Conservation (phyloP, 35 echinoderm and acorn worm species). For the Lytechinus pictus region DNA sequence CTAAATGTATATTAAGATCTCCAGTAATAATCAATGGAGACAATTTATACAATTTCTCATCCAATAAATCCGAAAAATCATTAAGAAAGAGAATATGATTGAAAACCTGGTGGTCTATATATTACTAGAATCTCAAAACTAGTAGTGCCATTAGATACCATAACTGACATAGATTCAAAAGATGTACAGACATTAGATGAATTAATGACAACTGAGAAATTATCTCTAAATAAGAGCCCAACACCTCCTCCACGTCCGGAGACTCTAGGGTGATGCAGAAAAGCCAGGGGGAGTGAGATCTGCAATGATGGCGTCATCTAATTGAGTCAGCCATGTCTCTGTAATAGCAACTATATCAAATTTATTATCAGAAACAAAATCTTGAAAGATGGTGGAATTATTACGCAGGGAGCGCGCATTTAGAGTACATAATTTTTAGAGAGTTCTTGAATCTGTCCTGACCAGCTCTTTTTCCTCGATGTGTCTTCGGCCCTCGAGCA, state of each 20-base stretch:
- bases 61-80: conserved; percentile 9
- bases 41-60: conserved; percentile 35
- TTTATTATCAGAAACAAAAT: conserved; percentile 39
- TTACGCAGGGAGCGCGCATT: conserved; percentile 49
- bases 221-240: not conserved
- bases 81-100: not conserved
- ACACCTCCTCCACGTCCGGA: conserved; percentile 22
- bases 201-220: not conserved
- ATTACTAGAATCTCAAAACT: not conserved
- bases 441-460: conserved; percentile 14
- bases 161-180: conserved; percentile 24
- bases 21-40: conserved; percentile 3
- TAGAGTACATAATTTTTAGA: conserved; percentile 4
- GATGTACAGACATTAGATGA: not conserved
- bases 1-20: conserved; percentile 21
- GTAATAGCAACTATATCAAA: conserved; percentile 45
- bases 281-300: not conserved
- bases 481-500: not conserved
- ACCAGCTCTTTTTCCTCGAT: not conserved
- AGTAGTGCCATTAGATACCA: conserved; percentile 8
- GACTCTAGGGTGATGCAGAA: conserved; percentile 26
- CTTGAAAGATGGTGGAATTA: conserved; percentile 12
- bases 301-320: conserved; percentile 14
- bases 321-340: conserved; percentile 45
- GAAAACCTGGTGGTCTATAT: conserved; percentile 17